phyloP scores from a whole-genome alignment of 2,113 vertebrate genomes.

The Pseudois nayaur region DNA sequence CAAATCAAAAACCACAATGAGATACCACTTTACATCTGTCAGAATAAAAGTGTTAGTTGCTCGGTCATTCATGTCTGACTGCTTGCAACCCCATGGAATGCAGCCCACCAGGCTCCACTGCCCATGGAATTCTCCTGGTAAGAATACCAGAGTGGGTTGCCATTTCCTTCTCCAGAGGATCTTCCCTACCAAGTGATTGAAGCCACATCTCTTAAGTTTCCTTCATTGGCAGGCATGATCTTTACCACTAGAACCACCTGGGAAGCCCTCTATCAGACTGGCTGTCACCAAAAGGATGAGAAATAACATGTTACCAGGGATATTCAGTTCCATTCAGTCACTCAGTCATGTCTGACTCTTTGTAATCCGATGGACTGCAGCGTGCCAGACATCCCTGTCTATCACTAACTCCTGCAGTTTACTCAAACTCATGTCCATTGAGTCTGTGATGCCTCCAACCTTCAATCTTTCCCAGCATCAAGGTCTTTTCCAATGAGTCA shows the following conservation, averaged over 20 bases:
- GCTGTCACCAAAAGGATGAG: background rate
- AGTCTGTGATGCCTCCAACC: background rate
- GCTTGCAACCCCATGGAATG: background rate
- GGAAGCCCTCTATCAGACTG: background rate
- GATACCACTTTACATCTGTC: background rate
- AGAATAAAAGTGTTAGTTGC: background rate
- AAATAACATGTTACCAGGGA: background rate
- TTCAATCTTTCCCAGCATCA: background rate
- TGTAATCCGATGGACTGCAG: background rate
- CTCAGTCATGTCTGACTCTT: background rate
- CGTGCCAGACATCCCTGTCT: accelerated
- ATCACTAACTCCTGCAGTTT: background rate
- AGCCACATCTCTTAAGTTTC: background rate
- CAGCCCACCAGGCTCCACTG: background rate
- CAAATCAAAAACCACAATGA: background rate
- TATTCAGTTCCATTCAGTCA: background rate
- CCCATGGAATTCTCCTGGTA: background rate
- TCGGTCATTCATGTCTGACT: background rate
- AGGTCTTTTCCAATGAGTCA: background rate
- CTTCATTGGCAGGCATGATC: background rate
- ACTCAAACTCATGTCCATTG: background rate
- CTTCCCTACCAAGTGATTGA: background rate
- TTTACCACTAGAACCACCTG: background rate
- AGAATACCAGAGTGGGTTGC: background rate
- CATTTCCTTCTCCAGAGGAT: background rate